Evolutionary conservation across 2,113 vertebrate species (phyloP).

Genomic region (Otolemur garnettii): DNA sequence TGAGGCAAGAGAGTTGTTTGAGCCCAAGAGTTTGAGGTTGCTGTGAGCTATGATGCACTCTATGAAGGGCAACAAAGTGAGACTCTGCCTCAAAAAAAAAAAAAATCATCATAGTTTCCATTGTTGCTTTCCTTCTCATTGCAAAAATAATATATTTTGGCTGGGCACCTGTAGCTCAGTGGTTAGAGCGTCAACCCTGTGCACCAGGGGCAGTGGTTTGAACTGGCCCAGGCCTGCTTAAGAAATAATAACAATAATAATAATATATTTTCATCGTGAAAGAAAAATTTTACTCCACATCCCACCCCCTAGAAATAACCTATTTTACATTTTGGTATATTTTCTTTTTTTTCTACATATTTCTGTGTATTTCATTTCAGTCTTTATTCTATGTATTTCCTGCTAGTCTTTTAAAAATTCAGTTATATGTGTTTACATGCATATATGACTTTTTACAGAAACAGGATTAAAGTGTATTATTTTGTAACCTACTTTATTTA

Average conservation of each 20-base stretch:
- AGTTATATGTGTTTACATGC: background rate
- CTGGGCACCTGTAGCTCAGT: no score
- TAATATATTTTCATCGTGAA: constrained; percentile 7
- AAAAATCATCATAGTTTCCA: background rate
- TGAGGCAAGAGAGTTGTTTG: no score
- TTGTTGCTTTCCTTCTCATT: background rate
- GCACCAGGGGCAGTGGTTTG: no score
- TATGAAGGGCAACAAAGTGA: no score
- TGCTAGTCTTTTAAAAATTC: constrained; percentile 34
- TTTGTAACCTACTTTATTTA: background rate
- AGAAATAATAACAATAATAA: background rate
- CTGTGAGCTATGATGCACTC: no score
- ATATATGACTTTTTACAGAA: constrained; percentile 40
- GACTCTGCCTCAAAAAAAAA: no score
- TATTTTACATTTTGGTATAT: constrained; percentile 26
- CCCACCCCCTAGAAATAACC: constrained; percentile 21
- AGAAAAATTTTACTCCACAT: constrained; percentile 15
- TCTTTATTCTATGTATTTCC: constrained; percentile 14
- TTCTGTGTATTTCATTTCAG: background rate
- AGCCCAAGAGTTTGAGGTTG: no score
- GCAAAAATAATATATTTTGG: constrained; percentile 32
- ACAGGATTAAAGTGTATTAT: background rate
- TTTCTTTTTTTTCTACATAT: background rate
- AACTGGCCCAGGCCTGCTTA: no score
- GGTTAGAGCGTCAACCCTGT: no score